phyloP scores from a whole-genome alignment of 2,113 vertebrate species.

The Oxyura jamaicensis region DNA sequence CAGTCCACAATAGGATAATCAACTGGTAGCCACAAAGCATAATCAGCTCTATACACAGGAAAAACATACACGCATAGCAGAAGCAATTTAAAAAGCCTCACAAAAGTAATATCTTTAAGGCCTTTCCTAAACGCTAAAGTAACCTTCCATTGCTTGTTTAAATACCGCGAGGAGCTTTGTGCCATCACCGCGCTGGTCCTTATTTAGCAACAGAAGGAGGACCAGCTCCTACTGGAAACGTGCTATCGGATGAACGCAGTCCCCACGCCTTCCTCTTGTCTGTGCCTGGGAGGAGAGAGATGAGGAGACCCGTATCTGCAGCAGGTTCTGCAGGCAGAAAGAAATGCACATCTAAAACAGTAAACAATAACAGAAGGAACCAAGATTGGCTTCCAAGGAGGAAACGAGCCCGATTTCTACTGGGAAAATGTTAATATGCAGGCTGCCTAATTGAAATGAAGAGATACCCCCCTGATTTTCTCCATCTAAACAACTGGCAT shows the following conservation, averaged over 20 bases:
- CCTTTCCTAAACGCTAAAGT: background rate
- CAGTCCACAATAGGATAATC: too few species aligned
- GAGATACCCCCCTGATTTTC: background rate
- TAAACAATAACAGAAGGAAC: background rate
- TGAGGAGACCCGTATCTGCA: background rate
- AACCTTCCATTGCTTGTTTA: background rate
- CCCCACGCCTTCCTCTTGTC: too few species aligned
- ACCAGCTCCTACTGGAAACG: rapidly evolving
- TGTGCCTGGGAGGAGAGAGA: background rate
- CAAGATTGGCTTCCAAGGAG: background rate
- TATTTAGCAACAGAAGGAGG: background rate
- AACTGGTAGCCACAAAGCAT: background rate
- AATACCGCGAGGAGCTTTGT: background rate
- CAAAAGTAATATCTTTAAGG: background rate
- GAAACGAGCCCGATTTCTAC: background rate
- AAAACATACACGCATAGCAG: background rate
- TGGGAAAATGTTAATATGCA: background rate
- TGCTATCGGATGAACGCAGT: rapidly evolving
- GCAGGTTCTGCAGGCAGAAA: background rate
- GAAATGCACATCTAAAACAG: background rate
- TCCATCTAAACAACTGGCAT: background rate
- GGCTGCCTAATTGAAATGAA: background rate
- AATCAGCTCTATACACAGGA: background rate
- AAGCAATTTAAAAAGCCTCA: background rate
- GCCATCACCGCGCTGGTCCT: too few species aligned